Evolutionary conservation across 2,113 vertebrate genomes (phyloP), one percentile per base, ranked within the genome.

Genomic region (Gyps fulvus): DNA sequence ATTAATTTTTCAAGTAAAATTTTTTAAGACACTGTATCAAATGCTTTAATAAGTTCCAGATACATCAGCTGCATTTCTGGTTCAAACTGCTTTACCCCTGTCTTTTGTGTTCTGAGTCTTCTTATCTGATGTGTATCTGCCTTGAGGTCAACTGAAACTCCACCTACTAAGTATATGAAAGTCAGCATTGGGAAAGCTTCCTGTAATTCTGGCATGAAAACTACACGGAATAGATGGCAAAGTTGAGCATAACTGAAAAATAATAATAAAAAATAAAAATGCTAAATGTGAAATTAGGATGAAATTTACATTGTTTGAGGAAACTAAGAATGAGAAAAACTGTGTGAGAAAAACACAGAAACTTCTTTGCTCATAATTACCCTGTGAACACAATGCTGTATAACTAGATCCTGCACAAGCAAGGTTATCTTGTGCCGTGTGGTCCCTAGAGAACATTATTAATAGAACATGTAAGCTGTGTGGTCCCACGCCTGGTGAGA

Each of bases 1-100:
- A 89, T 91, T 94, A 88, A 83, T 93, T 90, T 91, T 83, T 87
- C 50, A 38, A 81, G 89, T 70, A n/a, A 9, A 20, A 2, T 50
- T 63, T 89, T 92, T 62, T 40, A 52, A 89, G 43, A 36, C 62
- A 58, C 57, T 91, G 87, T 76, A 70, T 94, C 93, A 91, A 97
- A 95, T 73, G 62, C 42, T 85, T 65, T 97, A 97, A 95, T 87
- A 58, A 87, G 31, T 70, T 85, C 91, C 96, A 95, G 95, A 77
- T 50, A 72, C 27, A 31, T 93, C 54, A 62, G 20, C 57, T 49
- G 49, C 4, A 0, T 89, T 96, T 95, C 91, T 95, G 62, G 54
- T 87, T 93, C 87, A 58, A 69, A 43, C 80, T 83, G 67, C 72
- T 86, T 89, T 16, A 16, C 69, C 72, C 57, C 49, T 65, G 58